Percentiles rank a stretch among this genome's conserved stretches.
phyloP scores from a whole-genome alignment of 2,113 vertebrate species.

The Syrrhaptes paradoxus region DNA sequence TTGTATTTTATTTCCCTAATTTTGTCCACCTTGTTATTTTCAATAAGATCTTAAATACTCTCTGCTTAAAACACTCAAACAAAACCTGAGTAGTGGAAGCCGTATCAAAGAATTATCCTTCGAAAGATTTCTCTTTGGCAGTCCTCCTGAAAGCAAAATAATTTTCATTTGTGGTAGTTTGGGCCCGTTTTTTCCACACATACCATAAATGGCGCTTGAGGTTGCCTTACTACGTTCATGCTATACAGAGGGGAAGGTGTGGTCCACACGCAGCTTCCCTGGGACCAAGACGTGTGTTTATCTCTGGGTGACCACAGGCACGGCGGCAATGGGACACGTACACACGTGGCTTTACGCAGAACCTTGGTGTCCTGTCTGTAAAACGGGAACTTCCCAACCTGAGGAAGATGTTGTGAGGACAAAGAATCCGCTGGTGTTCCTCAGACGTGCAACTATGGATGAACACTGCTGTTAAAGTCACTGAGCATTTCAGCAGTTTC shows the following conservation, averaged over 20 bases:
- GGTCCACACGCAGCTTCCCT: not conserved
- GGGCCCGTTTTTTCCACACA: not conserved
- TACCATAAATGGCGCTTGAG: not conserved
- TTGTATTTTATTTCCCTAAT: not conserved
- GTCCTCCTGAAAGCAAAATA: slow-evolving; percentile 2
- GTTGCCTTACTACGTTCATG: not conserved
- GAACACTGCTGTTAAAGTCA: accelerated
- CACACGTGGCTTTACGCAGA: not conserved
- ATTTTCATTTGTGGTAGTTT: not conserved
- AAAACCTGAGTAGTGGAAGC: not conserved
- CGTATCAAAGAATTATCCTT: not conserved
- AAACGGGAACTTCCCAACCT: not conserved
- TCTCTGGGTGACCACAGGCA: not conserved
- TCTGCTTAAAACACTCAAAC: not conserved
- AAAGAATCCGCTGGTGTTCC: not conserved
- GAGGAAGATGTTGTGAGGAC: not conserved
- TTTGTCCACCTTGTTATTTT: not conserved
- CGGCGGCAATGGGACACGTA: accelerated
- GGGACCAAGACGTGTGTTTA: not conserved
- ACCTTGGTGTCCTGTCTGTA: not conserved
- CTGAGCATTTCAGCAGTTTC: not conserved
- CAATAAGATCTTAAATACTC: not conserved
- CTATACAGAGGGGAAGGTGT: not conserved
- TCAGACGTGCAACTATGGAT: not conserved
- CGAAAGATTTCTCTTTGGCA: not conserved